Evolutionary conservation across 2,797 vertebrate species (phyloP), one percentile per base, ranked within the genome.

Genomic region (Oryzias dopingdopingensis): DNA sequence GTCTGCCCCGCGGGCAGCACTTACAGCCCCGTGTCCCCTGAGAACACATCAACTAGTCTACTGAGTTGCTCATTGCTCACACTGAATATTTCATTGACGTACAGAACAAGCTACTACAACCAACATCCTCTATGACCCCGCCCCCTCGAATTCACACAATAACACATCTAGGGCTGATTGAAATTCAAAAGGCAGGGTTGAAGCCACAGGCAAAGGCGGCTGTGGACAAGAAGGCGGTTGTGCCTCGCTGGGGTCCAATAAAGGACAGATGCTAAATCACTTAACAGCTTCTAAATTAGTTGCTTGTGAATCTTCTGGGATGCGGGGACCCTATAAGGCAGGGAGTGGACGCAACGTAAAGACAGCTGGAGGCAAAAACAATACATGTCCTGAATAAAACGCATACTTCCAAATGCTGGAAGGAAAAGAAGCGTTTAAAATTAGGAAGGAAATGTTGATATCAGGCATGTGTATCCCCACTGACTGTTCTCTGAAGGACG

Each of bases 181-280:
- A 92, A 90, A 92, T 92, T 91, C 88, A 90, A 87, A 85, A 73
- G 74, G 62, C 5, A 72, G 62, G 17, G 42, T 45, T 17, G 71
- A 80, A 62, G 75, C 88, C 76, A 87, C 73, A 85, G 86, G 88
- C 85, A 50, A 0, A 72, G 80, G 79, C 72, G 68, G 59, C 29
- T 52, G 70, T 14, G 54, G 76, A 77, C 50, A 52, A 61, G 47
- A 62, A 48, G 75, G 75, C 56, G 62, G 59, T 65, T 65, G 82
- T 78, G 69, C 72, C 80, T 82, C 89, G 75, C 86, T 24, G 3
- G 88, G 90, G 89, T 67, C 78, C 77, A 54, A 86, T 88, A 86
- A 88, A 86, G 76, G 78, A 77, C 80, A 81, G 78, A 84, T 83
- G 79, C 81, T 77, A 87, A 91, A 91, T 90, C 87, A 91, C 87